Evolutionary conservation across 2,888 invertebrate genomes (phyloP), one percentile per base, ranked within the genome.

Genomic region (Epinotia demarniana): DNA sequence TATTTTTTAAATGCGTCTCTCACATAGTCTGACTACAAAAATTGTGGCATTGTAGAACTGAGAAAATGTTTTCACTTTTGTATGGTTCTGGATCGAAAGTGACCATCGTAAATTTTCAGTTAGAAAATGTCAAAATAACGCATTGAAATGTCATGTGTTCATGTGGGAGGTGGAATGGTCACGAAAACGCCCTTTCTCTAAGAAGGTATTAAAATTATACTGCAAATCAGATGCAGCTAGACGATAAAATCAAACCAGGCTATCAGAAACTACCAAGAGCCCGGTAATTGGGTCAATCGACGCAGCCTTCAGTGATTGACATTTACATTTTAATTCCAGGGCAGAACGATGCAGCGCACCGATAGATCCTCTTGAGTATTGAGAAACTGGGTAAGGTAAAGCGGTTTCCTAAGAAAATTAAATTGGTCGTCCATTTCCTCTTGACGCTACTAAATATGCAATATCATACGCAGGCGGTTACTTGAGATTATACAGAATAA

Each of bases 261-360:
- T 43, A 69, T 58, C 69, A 69, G 58, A 69, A 58, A 43, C 43
- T 58, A 69, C 43, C 23, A 58, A 46, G 69, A 55, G 27, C n/a
- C 19, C 39, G 9, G 58, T 69, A 69, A 69, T 58, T 69, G 46
- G 58, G 46, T 69, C 69, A 23, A 58, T 69, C 69, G 69, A 53
- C 12, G 39, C 23, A 53, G 53, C 27, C 39, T 33, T 33, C 67
- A 43, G 58, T 69, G 69, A 69, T 69, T 69, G 69, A 66, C 66
- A 66, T 53, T 66, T 68, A 68, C 19, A 68, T 57, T 68, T 68
- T 68, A 68, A 68, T 57, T 68, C 57, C 33, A 19, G 3, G 3
- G 23, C 23, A 43, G 68, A 55, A n/a, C n/a, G 18, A 49, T 39
- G 39, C 18, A 55, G 55, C 49, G 46, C 23, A 6, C 12, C 11